Base-by-base conservation (phyloP, 2,113 vertebrate genomes). In the Ptilorrhoa leucosticta region DNA sequence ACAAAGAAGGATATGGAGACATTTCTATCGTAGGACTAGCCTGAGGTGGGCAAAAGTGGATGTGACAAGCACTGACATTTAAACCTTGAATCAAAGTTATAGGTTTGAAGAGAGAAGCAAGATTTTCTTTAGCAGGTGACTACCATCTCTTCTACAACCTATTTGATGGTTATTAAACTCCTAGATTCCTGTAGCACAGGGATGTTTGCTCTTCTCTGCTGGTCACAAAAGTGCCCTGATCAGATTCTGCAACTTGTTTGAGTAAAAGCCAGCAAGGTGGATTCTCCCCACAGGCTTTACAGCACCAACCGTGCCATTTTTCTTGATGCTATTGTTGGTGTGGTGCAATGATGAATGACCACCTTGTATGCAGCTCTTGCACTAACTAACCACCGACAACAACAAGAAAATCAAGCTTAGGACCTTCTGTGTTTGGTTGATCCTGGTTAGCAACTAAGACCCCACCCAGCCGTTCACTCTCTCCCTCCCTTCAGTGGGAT, bases 41-140 rank as follows among this genome's bases (percentile, higher is more conserved):
- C 69, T 45, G 35, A 4, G 17, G 94, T 6, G 4, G 39, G 61
- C 63, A 87, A 85, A 88, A 76, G 58, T 10, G 3, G 54, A 44
- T 65, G 53, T 56, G 90, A 80, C 61, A 90, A 79, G 57, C 44
- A 48, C 40, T 91, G 93, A 73, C 50, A 70, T 90, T 93, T 93
- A 94, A 95, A 92, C 68, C 61, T 90, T 77, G 82, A 90, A 83
- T 70, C 45, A 76, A 87, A 79, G 23, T 66, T 88, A 45, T 5
- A 60, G 26, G 45, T 94, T 93, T 94, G 87, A 94, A 86, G 50
- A 91, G 40, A 72, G 19, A 13, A 90, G 42, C 11, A 73, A 79
- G 37, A 31, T 77, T 94, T 93, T 73, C 51, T 88, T 79, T 64
- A 80, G 39, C 39, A 70, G 71, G 39, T 85, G 81, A 66, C 61